Conservation (phyloP, 1,140 invertebrate genomes). For the Hesperophylax magnus region DNA sequence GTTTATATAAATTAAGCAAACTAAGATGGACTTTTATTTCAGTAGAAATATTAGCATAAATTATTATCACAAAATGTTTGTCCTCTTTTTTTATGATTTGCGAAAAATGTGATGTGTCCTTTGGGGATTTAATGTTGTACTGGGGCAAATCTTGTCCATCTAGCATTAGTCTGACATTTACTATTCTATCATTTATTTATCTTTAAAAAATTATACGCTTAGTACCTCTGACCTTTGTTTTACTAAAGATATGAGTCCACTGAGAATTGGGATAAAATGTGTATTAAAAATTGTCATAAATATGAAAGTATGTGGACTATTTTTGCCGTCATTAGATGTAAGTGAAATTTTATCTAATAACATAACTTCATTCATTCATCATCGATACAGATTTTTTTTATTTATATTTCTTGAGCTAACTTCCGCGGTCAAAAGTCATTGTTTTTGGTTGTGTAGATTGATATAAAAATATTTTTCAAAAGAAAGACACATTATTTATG, state of each 20-base stretch:
- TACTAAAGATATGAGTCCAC: constrained; percentile 4
- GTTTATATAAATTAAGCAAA: no score
- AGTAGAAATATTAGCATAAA: background rate
- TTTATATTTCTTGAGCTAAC: no score
- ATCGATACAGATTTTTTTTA: no score
- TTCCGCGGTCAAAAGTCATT: no score
- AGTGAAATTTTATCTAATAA: no score
- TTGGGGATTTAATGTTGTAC: constrained; percentile 17
- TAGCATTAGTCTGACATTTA: constrained; percentile 28
- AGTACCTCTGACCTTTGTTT: constrained; percentile 26
- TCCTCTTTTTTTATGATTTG: background rate
- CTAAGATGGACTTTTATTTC: no score
- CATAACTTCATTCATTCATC: no score
- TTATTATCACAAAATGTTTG: constrained; percentile 4
- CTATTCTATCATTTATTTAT: constrained; percentile 25
- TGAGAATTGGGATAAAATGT: constrained; percentile 14
- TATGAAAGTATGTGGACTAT: no score
- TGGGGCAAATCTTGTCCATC: constrained; percentile 12
- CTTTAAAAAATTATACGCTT: constrained; percentile 36
- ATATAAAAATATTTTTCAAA: no score
- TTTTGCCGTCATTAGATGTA: no score
- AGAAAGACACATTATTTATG: no score
- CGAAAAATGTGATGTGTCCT: constrained; percentile 7
- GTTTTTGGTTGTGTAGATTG: no score
- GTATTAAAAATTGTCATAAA: background rate